Evolutionary conservation across 2,113 vertebrate species (phyloP).

Genomic region (Acanthochromis polyacanthus): DNA sequence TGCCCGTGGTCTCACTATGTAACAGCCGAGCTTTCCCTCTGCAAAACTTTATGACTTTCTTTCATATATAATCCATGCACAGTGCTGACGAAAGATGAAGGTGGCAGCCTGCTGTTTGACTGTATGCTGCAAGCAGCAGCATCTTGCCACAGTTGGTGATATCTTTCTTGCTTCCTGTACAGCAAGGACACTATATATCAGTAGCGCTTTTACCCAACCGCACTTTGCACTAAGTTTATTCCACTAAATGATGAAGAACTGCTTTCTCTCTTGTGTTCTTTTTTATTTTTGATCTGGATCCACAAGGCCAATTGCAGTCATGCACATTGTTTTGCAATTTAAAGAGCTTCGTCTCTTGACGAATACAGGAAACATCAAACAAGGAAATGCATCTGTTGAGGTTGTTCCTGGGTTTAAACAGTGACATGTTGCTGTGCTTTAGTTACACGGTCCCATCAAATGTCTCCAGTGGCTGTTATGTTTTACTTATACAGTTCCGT

Average conservation of each 20-base stretch:
- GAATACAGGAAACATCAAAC: neutral
- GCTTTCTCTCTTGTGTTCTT: neutral
- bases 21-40: slow-evolving; percentile 29
- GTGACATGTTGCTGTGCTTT: neutral
- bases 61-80: slow-evolving; percentile 65
- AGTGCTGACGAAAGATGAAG: slow-evolving; percentile 61
- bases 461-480: neutral
- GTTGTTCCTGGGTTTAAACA: neutral
- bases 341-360: slow-evolving; percentile 11
- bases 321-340: neutral
- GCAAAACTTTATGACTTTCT: slow-evolving; percentile 49
- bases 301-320: slow-evolving; percentile 14
- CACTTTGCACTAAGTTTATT: slow-evolving; percentile 36
- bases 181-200: slow-evolving; percentile 26
- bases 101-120: slow-evolving; percentile 51
- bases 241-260: slow-evolving; percentile 36
- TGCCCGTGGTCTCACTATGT: neutral
- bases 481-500: neutral
- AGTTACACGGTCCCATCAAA: too few species aligned
- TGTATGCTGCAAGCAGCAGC: slow-evolving; percentile 49
- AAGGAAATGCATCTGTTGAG: neutral
- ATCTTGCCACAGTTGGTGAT: slow-evolving; percentile 27
- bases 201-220: neutral
- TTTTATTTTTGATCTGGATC: neutral
- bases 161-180: slow-evolving; percentile 23